Percentiles rank a stretch among this genome's conserved stretches.
These are phyloP conservation scores for Elephantulus edwardii DNA, from an alignment of 2,113 vertebrate species.

Conservation along the genomic window DNA sequence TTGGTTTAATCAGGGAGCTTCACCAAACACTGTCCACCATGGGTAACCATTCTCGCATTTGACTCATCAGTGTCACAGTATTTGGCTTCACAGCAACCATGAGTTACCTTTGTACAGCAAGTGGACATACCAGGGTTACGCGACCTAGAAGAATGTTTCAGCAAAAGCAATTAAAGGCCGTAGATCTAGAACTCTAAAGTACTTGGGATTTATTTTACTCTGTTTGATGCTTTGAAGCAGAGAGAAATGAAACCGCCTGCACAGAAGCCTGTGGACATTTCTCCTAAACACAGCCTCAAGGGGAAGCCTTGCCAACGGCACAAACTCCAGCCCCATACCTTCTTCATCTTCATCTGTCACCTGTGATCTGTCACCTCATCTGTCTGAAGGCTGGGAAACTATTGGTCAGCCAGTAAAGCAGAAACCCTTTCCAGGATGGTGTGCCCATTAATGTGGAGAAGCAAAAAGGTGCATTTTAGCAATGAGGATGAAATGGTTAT, in stretches of 20 bases:
- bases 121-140: too few relatives aligned
- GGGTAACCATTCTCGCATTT: too few relatives aligned
- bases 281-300: conserved; percentile 9
- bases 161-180: too few relatives aligned
- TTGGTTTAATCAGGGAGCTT: too few relatives aligned
- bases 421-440: not conserved
- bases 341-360: not conserved
- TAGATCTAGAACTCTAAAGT: too few relatives aligned
- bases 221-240: not conserved
- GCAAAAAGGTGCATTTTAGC: not conserved
- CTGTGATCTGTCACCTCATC: not conserved
- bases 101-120: not conserved
- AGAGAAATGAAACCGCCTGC: conserved; percentile 1
- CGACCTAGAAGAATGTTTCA: too few relatives aligned
- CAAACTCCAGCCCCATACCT: not conserved
- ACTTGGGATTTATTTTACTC: too few relatives aligned
- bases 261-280: not conserved
- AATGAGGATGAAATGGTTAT: conserved; percentile 11
- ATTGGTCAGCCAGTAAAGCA: not conserved
- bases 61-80: too few relatives aligned
- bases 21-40: too few relatives aligned
- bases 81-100: too few relatives aligned
- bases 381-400: not conserved
- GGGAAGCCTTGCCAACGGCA: not conserved
- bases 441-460: not conserved